Evolutionary conservation across 2,888 invertebrate species (phyloP).

Genomic region (Cantharis rustica): DNA sequence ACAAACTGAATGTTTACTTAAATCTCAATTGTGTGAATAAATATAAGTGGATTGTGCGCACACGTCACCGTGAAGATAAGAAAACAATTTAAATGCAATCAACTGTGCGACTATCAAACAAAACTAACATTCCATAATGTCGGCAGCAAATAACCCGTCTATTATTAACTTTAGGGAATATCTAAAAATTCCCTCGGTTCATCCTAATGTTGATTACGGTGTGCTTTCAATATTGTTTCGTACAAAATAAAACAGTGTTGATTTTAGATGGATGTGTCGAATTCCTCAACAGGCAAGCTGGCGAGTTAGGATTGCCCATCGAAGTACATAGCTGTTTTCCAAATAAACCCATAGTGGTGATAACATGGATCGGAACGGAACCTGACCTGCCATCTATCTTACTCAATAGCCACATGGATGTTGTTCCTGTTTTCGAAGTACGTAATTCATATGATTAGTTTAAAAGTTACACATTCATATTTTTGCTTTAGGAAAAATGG

Average conservation of each 20-base stretch:
- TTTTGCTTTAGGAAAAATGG: conserved; percentile 77
- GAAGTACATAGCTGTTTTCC: conserved; percentile 60
- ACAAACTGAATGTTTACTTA: not conserved
- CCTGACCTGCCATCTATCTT: conserved; percentile 71
- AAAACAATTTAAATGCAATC: not conserved
- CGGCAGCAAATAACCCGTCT: conserved; percentile 46
- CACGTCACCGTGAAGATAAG: not conserved
- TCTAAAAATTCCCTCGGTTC: conserved; percentile 83
- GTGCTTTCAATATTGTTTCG: conserved; percentile 47
- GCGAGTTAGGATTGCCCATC: conserved; percentile 66
- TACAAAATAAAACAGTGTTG: not conserved
- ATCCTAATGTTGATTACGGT: conserved; percentile 88
- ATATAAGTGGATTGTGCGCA: not conserved
- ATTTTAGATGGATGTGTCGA: conserved; percentile 51
- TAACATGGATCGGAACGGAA: conserved; percentile 78
- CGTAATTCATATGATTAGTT: not conserved
- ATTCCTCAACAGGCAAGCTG: conserved; percentile 73
- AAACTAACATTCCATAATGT: not conserved
- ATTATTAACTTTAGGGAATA: conserved; percentile 84
- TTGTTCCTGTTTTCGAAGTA: conserved; percentile 82
- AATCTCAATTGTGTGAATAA: not conserved
- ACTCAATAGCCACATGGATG: conserved; percentile 92
- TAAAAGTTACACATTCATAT: not conserved
- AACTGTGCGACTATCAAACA: not conserved
- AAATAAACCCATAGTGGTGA: conserved; percentile 74